Conservation (phyloP, 2,113 vertebrate genomes). For the Microtus pennsylvanicus region DNA sequence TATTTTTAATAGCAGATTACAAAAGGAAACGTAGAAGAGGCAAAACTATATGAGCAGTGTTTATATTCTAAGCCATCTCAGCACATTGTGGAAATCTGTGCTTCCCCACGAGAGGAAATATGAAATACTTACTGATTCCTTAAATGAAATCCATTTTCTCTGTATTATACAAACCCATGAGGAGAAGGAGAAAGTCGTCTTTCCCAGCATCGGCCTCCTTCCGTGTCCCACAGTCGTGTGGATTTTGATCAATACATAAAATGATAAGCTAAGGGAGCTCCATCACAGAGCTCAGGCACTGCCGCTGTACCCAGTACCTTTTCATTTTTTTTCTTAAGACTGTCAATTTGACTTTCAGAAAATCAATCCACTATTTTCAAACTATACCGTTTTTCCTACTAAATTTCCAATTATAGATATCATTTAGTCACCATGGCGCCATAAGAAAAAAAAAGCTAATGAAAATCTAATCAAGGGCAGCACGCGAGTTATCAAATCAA, state of each 20-base stretch:
- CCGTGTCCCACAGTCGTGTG: constrained; percentile 9
- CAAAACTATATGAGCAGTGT: constrained; percentile 76
- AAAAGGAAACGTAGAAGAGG: constrained; percentile 78
- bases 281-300: background rate
- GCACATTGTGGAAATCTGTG: constrained; percentile 51
- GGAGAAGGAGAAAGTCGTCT: constrained; percentile 6
- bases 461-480: background rate
- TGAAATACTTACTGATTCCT: constrained; percentile 65
- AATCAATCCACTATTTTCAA: constrained; percentile 64
- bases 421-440: background rate
- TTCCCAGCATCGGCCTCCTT: constrained; percentile 15
- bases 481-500: constrained; percentile 5
- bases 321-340: background rate
- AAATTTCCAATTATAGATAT: constrained; percentile 9
- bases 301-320: background rate
- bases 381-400: background rate
- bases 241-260: constrained; percentile 55
- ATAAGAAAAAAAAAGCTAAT: background rate
- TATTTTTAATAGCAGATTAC: constrained; percentile 84
- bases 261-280: constrained; percentile 62
- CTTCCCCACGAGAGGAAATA: constrained; percentile 74
- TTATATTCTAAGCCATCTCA: constrained; percentile 75
- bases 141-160: constrained; percentile 65
- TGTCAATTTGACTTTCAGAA: constrained; percentile 58
- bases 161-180: constrained; percentile 54